Evolutionary conservation across 2,113 vertebrate genomes (phyloP).

Genomic region (Chloropsis hardwickii): DNA sequence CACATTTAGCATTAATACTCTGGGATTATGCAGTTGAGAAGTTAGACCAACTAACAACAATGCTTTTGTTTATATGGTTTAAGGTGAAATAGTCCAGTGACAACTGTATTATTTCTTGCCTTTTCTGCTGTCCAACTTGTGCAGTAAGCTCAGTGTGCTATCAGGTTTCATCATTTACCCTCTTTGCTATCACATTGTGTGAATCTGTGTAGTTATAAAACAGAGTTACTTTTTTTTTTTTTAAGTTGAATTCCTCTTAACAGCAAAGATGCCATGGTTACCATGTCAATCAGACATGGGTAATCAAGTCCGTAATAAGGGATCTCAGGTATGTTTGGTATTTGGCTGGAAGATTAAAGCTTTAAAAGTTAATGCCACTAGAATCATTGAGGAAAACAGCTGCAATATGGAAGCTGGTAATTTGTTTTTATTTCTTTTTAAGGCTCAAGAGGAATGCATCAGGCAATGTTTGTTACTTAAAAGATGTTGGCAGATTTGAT

Average conservation of each 20-base stretch:
- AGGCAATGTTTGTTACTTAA: neutral
- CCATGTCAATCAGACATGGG: conserved; percentile 5
- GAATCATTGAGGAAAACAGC: neutral
- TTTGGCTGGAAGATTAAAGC: conserved; percentile 48
- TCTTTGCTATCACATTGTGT: conserved; percentile 51
- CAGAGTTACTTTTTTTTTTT: neutral
- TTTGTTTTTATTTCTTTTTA: neutral
- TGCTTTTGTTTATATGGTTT: conserved; percentile 48
- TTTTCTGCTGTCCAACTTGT: conserved; percentile 68
- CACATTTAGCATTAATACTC: conserved; percentile 56
- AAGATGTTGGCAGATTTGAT: neutral
- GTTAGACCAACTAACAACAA: conserved; percentile 38
- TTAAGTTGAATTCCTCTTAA: conserved; percentile 1
- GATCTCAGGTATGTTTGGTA: conserved; percentile 55
- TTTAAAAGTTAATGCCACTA: conserved; percentile 24
- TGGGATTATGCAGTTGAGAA: conserved; percentile 45
- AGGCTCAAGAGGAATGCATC: neutral
- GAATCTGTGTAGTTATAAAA: conserved; percentile 52
- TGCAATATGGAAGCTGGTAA: neutral
- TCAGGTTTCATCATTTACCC: conserved; percentile 53
- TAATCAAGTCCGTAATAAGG: conserved; percentile 5
- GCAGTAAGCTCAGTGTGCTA: conserved; percentile 57
- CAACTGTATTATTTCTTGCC: conserved; percentile 69
- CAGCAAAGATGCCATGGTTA: neutral
- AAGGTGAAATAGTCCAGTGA: conserved; percentile 53